phyloP scores from a whole-genome alignment of 2,113 vertebrate species.

The Benitochromis conjunctus region DNA sequence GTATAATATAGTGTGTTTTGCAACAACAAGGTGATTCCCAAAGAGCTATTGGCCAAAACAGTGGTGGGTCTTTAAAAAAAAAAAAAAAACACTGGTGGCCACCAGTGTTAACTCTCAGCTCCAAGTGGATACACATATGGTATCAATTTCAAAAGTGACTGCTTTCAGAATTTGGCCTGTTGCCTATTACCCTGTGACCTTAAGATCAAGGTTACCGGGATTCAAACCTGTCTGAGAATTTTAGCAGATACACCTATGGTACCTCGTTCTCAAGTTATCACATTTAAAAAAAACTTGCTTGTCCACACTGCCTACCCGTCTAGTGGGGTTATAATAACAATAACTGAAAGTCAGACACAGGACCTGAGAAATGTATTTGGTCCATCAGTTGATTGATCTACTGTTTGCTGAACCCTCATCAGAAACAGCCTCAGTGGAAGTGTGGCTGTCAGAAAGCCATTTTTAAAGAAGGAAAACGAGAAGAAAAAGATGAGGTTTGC shows the following conservation, averaged over 20 bases:
- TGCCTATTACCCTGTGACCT: background rate
- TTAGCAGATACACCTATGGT: background rate
- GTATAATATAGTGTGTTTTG: no score
- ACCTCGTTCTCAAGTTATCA: background rate
- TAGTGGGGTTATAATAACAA: background rate
- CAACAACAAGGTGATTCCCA: background rate
- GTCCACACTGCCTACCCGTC: rapidly evolving
- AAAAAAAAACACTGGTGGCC: rapidly evolving
- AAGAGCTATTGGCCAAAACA: background rate
- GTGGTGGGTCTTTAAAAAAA: rapidly evolving
- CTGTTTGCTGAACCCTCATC: background rate
- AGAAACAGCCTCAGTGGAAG: background rate
- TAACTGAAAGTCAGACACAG: background rate
- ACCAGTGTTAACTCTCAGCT: rapidly evolving
- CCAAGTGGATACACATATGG: background rate
- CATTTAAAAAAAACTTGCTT: rapidly evolving
- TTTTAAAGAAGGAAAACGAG: background rate
- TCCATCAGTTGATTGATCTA: background rate
- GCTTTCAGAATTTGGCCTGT: background rate
- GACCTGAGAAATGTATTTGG: background rate
- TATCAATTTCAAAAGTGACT: background rate
- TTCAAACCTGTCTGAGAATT: background rate
- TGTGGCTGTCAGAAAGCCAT: background rate
- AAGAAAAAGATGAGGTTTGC: background rate
- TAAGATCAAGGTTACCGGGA: background rate